Percentiles rank a stretch among this genome's conserved stretches.
Evolutionary conservation across 2,797 vertebrate species (phyloP).

Genomic region (Pipistrellus pygmaeus): DNA sequence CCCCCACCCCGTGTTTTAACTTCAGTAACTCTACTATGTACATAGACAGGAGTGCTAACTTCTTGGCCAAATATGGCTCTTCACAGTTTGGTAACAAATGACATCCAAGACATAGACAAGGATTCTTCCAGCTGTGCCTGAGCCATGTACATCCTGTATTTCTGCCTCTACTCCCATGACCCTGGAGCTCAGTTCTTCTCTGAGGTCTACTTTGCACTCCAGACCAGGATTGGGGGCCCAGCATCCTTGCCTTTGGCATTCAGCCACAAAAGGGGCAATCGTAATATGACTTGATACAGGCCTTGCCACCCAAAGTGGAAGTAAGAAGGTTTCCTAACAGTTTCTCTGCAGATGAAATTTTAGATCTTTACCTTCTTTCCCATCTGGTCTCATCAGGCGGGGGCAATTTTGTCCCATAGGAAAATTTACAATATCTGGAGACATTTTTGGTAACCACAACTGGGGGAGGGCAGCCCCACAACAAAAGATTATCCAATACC

Average conservation of each 20-base stretch:
- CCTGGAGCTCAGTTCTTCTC: not conserved
- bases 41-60: not conserved
- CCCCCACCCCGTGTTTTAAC: not conserved
- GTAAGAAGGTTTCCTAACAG: not conserved
- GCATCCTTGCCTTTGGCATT: not conserved
- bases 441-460: not conserved
- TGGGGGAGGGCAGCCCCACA: not conserved
- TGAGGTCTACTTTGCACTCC: not conserved
- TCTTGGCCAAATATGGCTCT: not conserved
- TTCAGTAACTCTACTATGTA: not conserved
- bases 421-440: not conserved
- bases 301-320: not conserved
- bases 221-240: not conserved
- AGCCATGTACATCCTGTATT: not conserved
- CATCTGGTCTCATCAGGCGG: not conserved
- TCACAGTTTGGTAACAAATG: not conserved
- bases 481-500: not conserved
- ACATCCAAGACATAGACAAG: not conserved
- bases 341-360: slow-evolving; percentile 1
- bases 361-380: slow-evolving; percentile 27
- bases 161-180: not conserved
- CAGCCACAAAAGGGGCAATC: not conserved
- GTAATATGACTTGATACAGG: not conserved
- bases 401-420: not conserved
- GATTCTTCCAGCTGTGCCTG: not conserved